phyloP scores from a whole-genome alignment of 1,140 invertebrate genomes.

The Drosophila paulistorum region DNA sequence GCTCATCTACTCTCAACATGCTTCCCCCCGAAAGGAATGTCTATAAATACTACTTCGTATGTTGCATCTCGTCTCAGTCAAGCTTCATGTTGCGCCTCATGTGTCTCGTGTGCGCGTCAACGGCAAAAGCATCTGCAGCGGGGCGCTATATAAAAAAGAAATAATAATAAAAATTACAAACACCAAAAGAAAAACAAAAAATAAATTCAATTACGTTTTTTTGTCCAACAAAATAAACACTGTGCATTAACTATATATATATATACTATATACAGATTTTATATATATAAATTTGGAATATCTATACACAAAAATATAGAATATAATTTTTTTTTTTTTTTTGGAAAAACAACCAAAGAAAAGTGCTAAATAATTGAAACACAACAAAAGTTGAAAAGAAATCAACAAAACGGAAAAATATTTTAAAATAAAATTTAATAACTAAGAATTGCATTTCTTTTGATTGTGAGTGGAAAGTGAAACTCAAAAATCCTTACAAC shows the following conservation, averaged over 20 bases:
- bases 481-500: constrained; percentile 25
- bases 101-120: constrained; percentile 74
- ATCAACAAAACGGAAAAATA: constrained; percentile 1
- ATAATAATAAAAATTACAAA: constrained; percentile 10
- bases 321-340: constrained; percentile 27
- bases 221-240: constrained; percentile 38
- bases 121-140: constrained; percentile 66
- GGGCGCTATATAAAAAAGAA: constrained; percentile 44
- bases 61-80: constrained; percentile 64
- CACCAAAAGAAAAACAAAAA: constrained; percentile 18
- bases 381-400: constrained; percentile 4
- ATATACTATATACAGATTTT: constrained; percentile 2
- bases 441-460: constrained; percentile 9
- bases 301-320: background rate
- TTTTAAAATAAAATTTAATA: constrained; percentile 24
- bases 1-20: constrained; percentile 18
- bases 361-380: constrained; percentile 36
- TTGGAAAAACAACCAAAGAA: constrained; percentile 38
- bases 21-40: constrained; percentile 35
- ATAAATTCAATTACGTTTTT: constrained; percentile 39
- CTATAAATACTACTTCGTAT: constrained; percentile 79
- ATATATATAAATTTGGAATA: constrained; percentile 26
- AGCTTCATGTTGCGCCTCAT: constrained; percentile 71
- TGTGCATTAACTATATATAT: constrained; percentile 25
- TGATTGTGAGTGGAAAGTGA: constrained; percentile 21